Base-by-base conservation (phyloP, 2,113 vertebrate genomes). In the Dromiciops gliroides region DNA sequence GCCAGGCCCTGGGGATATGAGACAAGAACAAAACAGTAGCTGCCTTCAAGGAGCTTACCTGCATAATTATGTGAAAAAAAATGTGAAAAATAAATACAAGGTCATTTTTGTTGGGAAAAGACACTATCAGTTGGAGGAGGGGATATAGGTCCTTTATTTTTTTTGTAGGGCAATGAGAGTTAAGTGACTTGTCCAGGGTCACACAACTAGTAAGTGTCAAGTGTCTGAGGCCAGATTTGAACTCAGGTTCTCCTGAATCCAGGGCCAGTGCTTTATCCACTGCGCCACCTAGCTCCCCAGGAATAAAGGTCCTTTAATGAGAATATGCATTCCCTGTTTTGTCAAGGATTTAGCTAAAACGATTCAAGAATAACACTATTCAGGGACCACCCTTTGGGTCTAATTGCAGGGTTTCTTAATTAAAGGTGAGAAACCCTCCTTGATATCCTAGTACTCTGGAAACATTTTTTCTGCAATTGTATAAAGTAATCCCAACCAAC, bases 401-500 rank as follows among this genome's bases (percentile, higher is more conserved):
- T 19, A 83, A 44, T 23, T 44, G n/a, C 60, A 83, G n/a, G 37
- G n/a, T 2, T 83, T 83, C 67, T 83, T 44, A 83, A 83, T 83
- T 44, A 83, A 44, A 8, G 44, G 19, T 19, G 16, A 83, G n/a
- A 44, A 83, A 23, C 19, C n/a, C 67, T 83, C 16, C 19, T 83
- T 83, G n/a, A 75, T 1, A 22, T 44, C 5, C 37, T 7, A 44
- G n/a, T 37, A 1, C 19, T 44, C 67, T 83, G n/a, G 22, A 44
- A 83, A 44, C 2, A 44, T 8, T 44, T 19, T 8, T 44, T 19
- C 44, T 44, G n/a, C n/a, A 44, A 16, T 16, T 24, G 89, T 1
- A 48, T 9, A 25, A 88, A 24, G 10, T 91, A 51, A 92, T 60
- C 91, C 60, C 93, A 94, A 92, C 50, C 67, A 95, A 97, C 93